Evolutionary conservation across 2,888 invertebrate species (phyloP), one percentile per base, ranked within the genome.

Genomic region (Hirudinaria manillensis): DNA sequence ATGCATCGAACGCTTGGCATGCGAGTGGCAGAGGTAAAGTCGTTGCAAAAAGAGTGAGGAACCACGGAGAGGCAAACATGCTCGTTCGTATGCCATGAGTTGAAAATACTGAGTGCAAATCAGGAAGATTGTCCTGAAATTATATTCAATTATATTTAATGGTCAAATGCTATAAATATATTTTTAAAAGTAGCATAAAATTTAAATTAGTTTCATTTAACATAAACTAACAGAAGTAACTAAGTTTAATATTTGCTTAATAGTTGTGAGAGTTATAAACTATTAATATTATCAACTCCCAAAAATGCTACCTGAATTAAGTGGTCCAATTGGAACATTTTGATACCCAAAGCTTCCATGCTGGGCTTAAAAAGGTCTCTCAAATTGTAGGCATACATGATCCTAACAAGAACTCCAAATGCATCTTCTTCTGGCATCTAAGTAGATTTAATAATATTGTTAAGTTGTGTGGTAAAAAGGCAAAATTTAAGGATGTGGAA

Each of bases 351-450:
- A 86, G 98, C 97, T 0, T 97, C 95, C 99, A 99, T 99, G 82
- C 93, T 93, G 2, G 99, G 99, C 85, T 99, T 99, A 88, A 97
- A 99, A 91, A 99, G 94, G 85, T 99, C 98, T 21, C 98, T 89
- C 90, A 99, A 92, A 74, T 93, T 90, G 86, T 97, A 98, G 81
- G 97, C 95, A 86, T 97, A 93, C 85, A 85, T 85, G 75, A 85
- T 78, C 85, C 94, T 93, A 16, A 98, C 94, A 34, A 99, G 88
- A 3, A 99, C 97, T 0, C 96, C 95, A 86, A 99, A 99, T 0
- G 98, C 94, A 87, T 99, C 99, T 85, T 99, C 99, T 85, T 99
- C 99, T 0, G 98, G 98, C 98, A 99, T 98, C 92, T 95, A 86
- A 13, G 21, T 27, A 27, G 29, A 34, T 29, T 34, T n/a, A 68